A percentile compares a stretch with the other conserved stretches of the same genome.
phyloP scores from a whole-genome alignment of 2,113 vertebrate genomes.

The Oriolus oriolus region DNA sequence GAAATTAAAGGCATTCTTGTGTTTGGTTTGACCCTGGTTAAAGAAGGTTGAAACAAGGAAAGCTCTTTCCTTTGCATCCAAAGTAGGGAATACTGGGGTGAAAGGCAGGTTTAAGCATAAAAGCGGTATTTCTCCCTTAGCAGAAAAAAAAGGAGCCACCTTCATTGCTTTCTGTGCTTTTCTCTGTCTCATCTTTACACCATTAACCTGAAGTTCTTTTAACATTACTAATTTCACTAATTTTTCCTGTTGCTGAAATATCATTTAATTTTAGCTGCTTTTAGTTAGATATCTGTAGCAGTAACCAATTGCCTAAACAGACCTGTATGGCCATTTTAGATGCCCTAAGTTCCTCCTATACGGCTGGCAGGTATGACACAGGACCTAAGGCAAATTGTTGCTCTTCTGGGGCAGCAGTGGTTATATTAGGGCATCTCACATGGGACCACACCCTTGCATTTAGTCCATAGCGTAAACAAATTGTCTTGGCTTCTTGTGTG shows the following conservation, averaged over 20 bases:
- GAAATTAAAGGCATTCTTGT: background rate
- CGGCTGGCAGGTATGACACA: background rate
- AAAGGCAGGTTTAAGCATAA: background rate
- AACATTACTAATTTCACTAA: background rate
- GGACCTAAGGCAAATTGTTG: background rate
- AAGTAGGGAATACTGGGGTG: background rate
- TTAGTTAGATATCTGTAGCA: background rate
- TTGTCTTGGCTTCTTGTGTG: background rate
- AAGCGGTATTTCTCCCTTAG: background rate
- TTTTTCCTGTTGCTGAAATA: background rate
- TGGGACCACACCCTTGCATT: background rate
- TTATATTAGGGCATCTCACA: background rate
- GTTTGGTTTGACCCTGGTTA: background rate
- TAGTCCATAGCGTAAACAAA: background rate
- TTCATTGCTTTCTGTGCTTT: background rate
- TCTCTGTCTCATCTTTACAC: background rate
- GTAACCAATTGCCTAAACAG: background rate
- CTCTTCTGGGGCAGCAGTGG: background rate
- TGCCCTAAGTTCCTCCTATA: background rate
- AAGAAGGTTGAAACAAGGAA: background rate
- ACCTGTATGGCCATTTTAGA: background rate
- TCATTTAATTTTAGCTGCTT: background rate
- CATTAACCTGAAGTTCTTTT: background rate
- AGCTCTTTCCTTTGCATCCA: background rate
- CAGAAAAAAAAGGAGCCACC: background rate